phyloP scores from a whole-genome alignment of 1,140 invertebrate genomes.

The Anagrus nilaparvatae region DNA sequence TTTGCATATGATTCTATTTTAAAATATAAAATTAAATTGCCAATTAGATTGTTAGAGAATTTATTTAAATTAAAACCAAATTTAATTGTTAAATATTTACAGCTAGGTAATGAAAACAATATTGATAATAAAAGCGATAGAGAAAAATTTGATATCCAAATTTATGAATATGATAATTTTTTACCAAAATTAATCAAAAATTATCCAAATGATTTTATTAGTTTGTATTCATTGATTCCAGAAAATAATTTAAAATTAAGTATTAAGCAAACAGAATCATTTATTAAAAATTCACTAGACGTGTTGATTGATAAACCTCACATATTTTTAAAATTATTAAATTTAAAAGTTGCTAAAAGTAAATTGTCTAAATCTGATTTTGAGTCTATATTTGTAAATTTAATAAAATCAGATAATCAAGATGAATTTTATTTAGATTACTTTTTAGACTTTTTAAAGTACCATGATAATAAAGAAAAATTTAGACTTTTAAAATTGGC shows the following conservation, averaged over 20 bases:
- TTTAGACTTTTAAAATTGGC: slow-evolving; percentile 14
- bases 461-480: slow-evolving; percentile 21
- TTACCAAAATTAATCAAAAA: not conserved
- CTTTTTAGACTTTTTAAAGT: slow-evolving; percentile 14
- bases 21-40: not conserved
- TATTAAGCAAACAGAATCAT: slow-evolving; percentile 18
- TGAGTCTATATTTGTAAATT: slow-evolving; percentile 17
- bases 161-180: slow-evolving; percentile 6
- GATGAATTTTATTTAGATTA: slow-evolving; percentile 6
- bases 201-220: not conserved
- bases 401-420: slow-evolving; percentile 14
- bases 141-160: not conserved
- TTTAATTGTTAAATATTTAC: not conserved
- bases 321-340: slow-evolving; percentile 15
- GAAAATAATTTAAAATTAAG: slow-evolving; percentile 15
- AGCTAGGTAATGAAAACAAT: slow-evolving; percentile 3
- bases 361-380: slow-evolving; percentile 19
- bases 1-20: slow-evolving; percentile 1
- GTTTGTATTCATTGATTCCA: slow-evolving; percentile 5
- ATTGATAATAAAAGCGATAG: not conserved
- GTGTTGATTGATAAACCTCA: slow-evolving; percentile 16
- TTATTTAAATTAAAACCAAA: slow-evolving; percentile 5
- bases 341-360: slow-evolving; percentile 17
- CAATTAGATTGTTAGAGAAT: not conserved
- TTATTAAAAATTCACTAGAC: slow-evolving; percentile 21